These are phyloP conservation scores for Cephus pulcher DNA, from an alignment of 2,888 invertebrate species.

Conservation along the genomic window DNA sequence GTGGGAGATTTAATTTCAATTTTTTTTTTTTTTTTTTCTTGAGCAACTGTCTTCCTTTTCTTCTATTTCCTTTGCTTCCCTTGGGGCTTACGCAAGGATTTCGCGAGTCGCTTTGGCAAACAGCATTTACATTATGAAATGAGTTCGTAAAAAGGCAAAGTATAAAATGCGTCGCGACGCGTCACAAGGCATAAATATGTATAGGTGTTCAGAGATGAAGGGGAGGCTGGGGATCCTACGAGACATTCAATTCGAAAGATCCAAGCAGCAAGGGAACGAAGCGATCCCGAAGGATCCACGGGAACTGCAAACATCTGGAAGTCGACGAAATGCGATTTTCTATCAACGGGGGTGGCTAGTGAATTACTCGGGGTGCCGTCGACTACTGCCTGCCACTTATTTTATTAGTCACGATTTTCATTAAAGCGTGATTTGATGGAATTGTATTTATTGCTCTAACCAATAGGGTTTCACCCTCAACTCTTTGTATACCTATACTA, in stretches of 20 bases:
- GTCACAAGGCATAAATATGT: conserved; percentile 43
- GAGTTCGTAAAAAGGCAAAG: conserved; percentile 55
- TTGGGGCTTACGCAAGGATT: conserved; percentile 6
- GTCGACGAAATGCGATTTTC: conserved; percentile 44
- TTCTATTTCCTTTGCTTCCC: not conserved
- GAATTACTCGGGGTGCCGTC: conserved; percentile 39
- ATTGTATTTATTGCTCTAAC: conserved; percentile 50
- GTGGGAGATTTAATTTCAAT: no score
- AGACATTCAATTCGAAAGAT: conserved; percentile 26
- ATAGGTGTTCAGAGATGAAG: conserved; percentile 26
- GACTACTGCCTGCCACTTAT: conserved; percentile 45
- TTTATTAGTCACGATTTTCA: conserved; percentile 59
- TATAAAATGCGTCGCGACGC: conserved; percentile 33
- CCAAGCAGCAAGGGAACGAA: conserved; percentile 19
- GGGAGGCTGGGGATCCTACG: conserved; percentile 15
- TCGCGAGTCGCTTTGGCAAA: conserved; percentile 43
- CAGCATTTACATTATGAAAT: conserved; percentile 63
- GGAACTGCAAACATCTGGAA: conserved; percentile 33
- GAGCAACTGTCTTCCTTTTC: not conserved
- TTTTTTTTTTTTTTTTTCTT: no score
- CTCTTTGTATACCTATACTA: not conserved
- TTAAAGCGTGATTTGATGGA: conserved; percentile 55
- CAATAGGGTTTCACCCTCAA: not conserved
- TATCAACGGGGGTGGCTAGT: conserved; percentile 27
- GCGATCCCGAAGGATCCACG: conserved; percentile 18